Evolutionary conservation across 2,888 invertebrate species (phyloP), one percentile per base, ranked within the genome.

Genomic region (Machimus rusticus): DNA sequence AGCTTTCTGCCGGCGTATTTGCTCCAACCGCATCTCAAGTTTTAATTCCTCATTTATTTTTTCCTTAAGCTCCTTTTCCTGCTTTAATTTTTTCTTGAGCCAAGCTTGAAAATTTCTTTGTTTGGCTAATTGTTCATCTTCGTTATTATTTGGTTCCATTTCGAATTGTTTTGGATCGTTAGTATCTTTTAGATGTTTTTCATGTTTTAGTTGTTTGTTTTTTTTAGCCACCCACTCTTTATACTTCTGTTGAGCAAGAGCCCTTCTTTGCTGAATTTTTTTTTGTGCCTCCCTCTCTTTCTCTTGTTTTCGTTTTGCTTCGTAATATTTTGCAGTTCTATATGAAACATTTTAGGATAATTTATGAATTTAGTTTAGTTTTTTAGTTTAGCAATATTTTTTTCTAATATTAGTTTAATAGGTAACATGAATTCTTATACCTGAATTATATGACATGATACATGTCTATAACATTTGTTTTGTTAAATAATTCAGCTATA

Each of bases 151-250:
- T 79, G 82, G 87, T 82, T 81, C 86, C 55, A 57, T 6, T 16
- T 66, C 85, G 31, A 55, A 88, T 86, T 19, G 28, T 51, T 19
- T 14, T 46, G 19, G 16, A 57, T 57, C 19, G 8, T 19, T 23
- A 19, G 1, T n/a, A 2, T 66, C 28, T 66, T 87, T 39, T 12
- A 12, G 2, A 12, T 39, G 9, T 6, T 82, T 34, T 34, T 34
- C 34, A 6, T 34, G 34, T 34, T 34, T 79, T 78, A 39, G 39
- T n/a, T 14, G 23, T n/a, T 87, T 87, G 8, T 74, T 87, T 12
- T 85, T 51, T 34, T 87, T 89, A 0, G 86, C 57, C 6, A 92
- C 87, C 92, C 92, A 92, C 66, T 89, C 85, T 5, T 91, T 89
- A 46, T 91, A 92, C 89, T 91, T 90, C 34, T 90, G 76, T 86